Evolutionary conservation across 2,888 invertebrate species (phyloP).

Genomic region (Craniophora ligustri): DNA sequence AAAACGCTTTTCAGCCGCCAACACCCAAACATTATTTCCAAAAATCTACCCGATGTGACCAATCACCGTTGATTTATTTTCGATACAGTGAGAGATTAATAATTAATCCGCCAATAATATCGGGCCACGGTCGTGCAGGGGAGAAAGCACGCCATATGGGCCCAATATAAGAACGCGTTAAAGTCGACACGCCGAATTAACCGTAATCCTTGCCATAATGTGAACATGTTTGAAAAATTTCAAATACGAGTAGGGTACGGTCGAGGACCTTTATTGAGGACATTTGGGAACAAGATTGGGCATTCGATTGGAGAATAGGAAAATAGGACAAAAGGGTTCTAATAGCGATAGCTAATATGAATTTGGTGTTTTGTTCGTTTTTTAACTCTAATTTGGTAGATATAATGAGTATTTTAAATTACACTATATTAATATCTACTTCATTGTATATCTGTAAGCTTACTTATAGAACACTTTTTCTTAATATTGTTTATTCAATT

Average conservation of each 20-base stretch:
- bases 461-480: no score
- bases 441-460: no score
- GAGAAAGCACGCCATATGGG: conserved; percentile 79
- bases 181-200: conserved; percentile 76
- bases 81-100: conserved; percentile 72
- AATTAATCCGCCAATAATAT: conserved; percentile 75
- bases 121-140: conserved; percentile 43
- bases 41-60: conserved; percentile 49
- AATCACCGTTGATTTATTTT: conserved; percentile 65
- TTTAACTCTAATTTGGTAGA: background rate
- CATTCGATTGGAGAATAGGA: conserved; percentile 5
- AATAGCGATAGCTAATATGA: background rate
- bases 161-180: conserved; percentile 71
- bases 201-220: conserved; percentile 79
- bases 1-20: background rate
- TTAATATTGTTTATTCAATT: no score
- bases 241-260: conserved; percentile 50
- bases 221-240: conserved; percentile 78
- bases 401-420: no score
- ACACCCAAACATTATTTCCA: conserved; percentile 18
- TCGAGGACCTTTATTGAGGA: conserved; percentile 32
- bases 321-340: background rate
- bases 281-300: conserved; percentile 28
- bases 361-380: background rate
- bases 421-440: no score